Conservation (phyloP, 2,888 invertebrate species). For the Eulithis prunata region DNA sequence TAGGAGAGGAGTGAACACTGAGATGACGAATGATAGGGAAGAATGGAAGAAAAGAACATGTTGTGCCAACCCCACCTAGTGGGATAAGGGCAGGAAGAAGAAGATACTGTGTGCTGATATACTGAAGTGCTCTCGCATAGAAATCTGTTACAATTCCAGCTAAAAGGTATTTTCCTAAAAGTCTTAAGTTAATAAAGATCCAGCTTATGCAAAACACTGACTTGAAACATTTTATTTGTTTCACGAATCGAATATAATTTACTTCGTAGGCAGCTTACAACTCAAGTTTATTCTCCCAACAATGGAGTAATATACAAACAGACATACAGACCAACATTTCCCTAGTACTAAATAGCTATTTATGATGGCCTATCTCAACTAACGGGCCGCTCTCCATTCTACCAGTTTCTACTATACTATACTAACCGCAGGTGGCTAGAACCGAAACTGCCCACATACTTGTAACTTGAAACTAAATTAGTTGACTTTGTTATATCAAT, state of each 20-base stretch:
- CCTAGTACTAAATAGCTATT: conserved; percentile 45
- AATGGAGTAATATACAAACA: conserved; percentile 42
- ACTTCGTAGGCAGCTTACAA: conserved; percentile 19
- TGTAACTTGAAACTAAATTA: conserved; percentile 1
- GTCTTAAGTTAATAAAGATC: background rate
- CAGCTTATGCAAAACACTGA: background rate
- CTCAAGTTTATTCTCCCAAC: conserved; percentile 35
- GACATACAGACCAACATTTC: conserved; percentile 41
- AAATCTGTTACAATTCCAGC: too few species aligned
- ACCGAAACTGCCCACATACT: conserved; percentile 6
- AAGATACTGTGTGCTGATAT: too few species aligned
- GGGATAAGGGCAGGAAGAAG: too few species aligned
- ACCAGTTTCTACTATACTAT: conserved; percentile 22
- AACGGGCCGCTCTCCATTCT: conserved; percentile 42
- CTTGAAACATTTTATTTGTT: conserved; percentile 6
- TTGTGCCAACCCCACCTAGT: too few species aligned
- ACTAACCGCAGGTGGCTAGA: conserved; percentile 8
- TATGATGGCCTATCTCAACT: conserved; percentile 45
- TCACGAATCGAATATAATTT: conserved; percentile 7
- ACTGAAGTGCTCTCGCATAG: too few species aligned
- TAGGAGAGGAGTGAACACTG: too few species aligned
- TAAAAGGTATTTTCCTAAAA: background rate
- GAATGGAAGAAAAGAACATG: too few species aligned
- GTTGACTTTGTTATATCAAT: background rate
- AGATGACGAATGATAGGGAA: too few species aligned